Evolutionary conservation across 1,140 invertebrate species (phyloP), one percentile per base, ranked within the genome.

Genomic region (Harpegnathos saltator): DNA sequence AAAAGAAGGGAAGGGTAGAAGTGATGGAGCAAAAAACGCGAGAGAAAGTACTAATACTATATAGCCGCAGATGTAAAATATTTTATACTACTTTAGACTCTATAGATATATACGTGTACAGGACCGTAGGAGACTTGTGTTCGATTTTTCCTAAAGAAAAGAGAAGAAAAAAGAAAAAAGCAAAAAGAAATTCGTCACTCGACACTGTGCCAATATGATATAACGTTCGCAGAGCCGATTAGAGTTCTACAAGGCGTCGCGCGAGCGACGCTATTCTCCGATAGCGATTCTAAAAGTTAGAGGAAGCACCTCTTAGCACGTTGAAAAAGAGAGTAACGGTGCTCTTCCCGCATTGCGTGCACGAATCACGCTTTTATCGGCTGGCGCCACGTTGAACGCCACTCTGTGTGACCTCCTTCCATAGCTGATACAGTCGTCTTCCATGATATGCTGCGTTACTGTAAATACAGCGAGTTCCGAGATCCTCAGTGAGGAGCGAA

Each of bases 351-450:
- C 22, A n/a, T 58, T 58, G 22, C 24, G 54, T 19, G n/a, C n/a
- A 22, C n/a, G 24, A 68, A 9, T 22, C 12, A 11, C 9, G 29
- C 22, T 69, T 33, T 78, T 78, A 58, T 69, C 26, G 19, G 26
- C 52, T 19, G 19, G 26, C 52, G 14, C 65, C 12, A 0, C 22
- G 52, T 44, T 44, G 7, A 44, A 80, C 58, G 48, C 58, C 26
- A 80, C 58, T 80, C 71, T 71, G 65, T 71, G 65, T 11, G 65
- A 71, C 65, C 19, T 56, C 65, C 19, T 56, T 71, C 52, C 22
- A 80, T 19, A 77, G 22, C n/a, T 69, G 65, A 77, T 77, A 80
- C 74, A 58, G 17, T 69, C 52, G 75, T 80, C 75, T 80, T 80
- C 75, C 75, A 80, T 59, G 54, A 80, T 80, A 71, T 80, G 59